Percentiles rank a stretch among this genome's conserved stretches.
Evolutionary conservation across 2,797 vertebrate species (phyloP).

Genomic region (Ateles fusciceps): DNA sequence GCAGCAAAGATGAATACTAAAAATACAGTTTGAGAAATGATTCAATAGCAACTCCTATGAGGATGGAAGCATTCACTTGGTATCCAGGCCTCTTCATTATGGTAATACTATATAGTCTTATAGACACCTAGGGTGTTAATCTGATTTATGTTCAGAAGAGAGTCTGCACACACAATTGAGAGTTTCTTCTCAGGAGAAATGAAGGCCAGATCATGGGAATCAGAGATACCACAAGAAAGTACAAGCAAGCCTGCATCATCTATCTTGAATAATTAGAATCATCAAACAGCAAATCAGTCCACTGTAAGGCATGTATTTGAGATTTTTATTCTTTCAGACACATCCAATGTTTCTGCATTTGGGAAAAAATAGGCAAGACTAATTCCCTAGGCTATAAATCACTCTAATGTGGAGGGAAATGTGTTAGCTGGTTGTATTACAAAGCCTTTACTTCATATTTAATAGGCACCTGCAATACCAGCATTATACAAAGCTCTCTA

Average conservation of each 20-base stretch:
- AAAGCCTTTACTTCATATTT: conserved; percentile 75
- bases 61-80: background rate
- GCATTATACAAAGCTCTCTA: conserved; percentile 73
- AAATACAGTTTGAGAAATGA: conserved; percentile 41
- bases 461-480: conserved; percentile 75
- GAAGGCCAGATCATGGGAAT: background rate
- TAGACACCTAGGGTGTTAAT: background rate
- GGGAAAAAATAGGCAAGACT: conserved; percentile 59
- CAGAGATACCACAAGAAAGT: background rate
- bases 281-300: conserved; percentile 18
- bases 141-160: background rate
- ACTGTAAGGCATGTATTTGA: conserved; percentile 31
- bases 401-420: conserved; percentile 68
- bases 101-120: background rate
- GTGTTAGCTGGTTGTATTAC: conserved; percentile 72
- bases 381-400: conserved; percentile 71
- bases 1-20: conserved; percentile 47
- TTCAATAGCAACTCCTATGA: conserved; percentile 12
- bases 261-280: background rate
- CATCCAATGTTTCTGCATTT: conserved; percentile 52
- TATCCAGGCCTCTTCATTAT: conserved; percentile 42
- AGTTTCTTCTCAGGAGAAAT: conserved; percentile 21
- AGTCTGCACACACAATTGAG: background rate
- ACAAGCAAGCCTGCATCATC: background rate
- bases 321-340: conserved; percentile 53